Evolutionary conservation across 2,797 vertebrate species (phyloP).

Genomic region (Steatocranus sp.): DNA sequence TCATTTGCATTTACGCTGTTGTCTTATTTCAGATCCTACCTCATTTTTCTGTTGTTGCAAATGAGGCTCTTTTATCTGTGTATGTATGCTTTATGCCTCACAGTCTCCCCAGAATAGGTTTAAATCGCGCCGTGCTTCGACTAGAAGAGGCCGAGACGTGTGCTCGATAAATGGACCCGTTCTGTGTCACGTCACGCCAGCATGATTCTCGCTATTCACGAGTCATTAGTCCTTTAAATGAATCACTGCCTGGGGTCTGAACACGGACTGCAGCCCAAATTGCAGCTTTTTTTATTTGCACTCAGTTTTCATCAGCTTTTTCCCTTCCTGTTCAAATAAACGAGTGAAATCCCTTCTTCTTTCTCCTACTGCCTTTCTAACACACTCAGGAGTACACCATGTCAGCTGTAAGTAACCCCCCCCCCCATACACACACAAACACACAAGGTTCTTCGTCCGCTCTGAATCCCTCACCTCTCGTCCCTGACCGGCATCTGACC

Average conservation of each 20-base stretch:
- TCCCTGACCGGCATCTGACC: constrained; percentile 32
- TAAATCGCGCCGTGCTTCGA: not conserved
- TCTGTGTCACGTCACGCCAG: constrained; percentile 12
- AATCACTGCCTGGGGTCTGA: constrained; percentile 34
- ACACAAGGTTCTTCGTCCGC: constrained; percentile 34
- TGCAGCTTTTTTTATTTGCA: constrained; percentile 5
- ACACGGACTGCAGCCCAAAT: not conserved
- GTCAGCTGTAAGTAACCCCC: constrained; percentile 94
- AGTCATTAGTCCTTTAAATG: constrained; percentile 46
- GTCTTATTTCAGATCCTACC: not conserved
- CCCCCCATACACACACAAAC: constrained; percentile 35
- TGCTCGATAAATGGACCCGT: constrained; percentile 18
- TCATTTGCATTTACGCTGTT: constrained; percentile 6
- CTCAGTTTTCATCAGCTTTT: constrained; percentile 14
- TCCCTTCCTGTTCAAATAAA: constrained; percentile 46
- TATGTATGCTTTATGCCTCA: not conserved
- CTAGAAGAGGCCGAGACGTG: not conserved
- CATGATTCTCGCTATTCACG: constrained; percentile 46
- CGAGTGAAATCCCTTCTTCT: constrained; percentile 77
- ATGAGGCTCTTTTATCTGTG: not conserved
- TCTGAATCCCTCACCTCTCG: constrained; percentile 22
- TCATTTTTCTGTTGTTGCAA: not conserved
- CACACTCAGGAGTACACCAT: constrained; percentile 96
- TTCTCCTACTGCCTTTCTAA: constrained; percentile 85
- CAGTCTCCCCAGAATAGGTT: not conserved